phyloP scores from a whole-genome alignment of 2,888 invertebrate genomes.

The Agrilus mali region DNA sequence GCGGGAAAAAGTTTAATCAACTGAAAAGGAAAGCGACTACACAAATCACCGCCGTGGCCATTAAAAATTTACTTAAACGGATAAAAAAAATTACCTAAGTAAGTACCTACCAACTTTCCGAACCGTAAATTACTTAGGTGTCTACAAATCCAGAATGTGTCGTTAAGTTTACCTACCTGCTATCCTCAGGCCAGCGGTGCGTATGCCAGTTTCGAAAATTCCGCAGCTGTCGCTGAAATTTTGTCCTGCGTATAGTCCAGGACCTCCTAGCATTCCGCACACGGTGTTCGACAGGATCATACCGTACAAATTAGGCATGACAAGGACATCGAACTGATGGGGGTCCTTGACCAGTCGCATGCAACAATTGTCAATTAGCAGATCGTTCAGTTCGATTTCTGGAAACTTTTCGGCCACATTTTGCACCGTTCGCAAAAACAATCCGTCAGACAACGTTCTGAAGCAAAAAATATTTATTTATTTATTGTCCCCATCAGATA shows the following conservation, averaged over 20 bases:
- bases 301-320: slow-evolving; percentile 29
- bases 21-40: too few relatives aligned
- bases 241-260: slow-evolving; percentile 22
- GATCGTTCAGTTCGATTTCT: slow-evolving; percentile 20
- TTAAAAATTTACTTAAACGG: too few relatives aligned
- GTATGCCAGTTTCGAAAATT: slow-evolving; percentile 26
- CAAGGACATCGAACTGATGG: slow-evolving; percentile 23
- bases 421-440: slow-evolving; percentile 24
- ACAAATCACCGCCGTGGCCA: too few relatives aligned
- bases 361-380: slow-evolving; percentile 25
- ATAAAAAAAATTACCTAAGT: too few relatives aligned
- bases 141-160: too few relatives aligned
- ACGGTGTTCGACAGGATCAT: slow-evolving; percentile 24
- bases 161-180: slow-evolving; percentile 3
- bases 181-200: slow-evolving; percentile 10
- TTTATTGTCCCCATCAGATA: too few relatives aligned
- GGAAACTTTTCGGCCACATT: slow-evolving; percentile 22
- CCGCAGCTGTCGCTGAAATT: slow-evolving; percentile 24
- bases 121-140: too few relatives aligned
- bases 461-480: slow-evolving; percentile 1
- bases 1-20: too few relatives aligned
- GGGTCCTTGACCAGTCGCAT: slow-evolving; percentile 25
- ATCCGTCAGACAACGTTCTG: slow-evolving; percentile 28
- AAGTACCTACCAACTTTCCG: too few relatives aligned
- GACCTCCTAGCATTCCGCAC: slow-evolving; percentile 26